Evolutionary conservation across 2,113 vertebrate species (phyloP).

Genomic region (Progne subis): DNA sequence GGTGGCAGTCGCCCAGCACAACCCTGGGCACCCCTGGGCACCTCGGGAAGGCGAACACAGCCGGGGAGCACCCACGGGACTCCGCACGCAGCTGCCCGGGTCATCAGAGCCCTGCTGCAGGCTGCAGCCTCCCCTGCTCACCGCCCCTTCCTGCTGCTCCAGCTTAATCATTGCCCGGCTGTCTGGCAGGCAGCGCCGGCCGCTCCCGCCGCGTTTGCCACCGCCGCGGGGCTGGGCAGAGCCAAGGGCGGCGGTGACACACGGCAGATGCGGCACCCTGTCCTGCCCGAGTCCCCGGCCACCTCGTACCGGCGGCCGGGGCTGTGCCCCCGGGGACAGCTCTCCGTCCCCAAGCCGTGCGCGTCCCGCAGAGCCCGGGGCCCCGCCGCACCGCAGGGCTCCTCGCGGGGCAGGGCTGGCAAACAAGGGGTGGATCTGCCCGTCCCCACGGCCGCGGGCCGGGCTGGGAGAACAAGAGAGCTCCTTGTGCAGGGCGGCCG

Average conservation of each 20-base stretch:
- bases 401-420: neutral
- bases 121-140: neutral
- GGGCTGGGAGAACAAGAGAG: neutral
- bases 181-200: neutral
- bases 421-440: neutral
- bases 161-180: neutral
- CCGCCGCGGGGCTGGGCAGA: neutral
- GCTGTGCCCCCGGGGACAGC: too few relatives aligned
- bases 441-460: fast-evolving
- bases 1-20: neutral
- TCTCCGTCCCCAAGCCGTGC: fast-evolving
- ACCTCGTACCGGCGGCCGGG: too few relatives aligned
- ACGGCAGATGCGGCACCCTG: neutral
- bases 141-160: neutral
- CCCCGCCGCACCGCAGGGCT: too few relatives aligned
- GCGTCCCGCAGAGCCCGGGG: neutral
- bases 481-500: neutral
- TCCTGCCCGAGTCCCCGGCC: neutral
- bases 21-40: neutral
- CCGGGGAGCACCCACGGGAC: neutral
- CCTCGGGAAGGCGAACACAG: fast-evolving
- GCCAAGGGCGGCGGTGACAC: neutral
- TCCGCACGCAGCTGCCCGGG: fast-evolving
- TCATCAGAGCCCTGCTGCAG: neutral
- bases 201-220: neutral